These are phyloP conservation scores for Epistrophe grossulariae DNA, from an alignment of 2,888 invertebrate species.

Conservation along the genomic window DNA sequence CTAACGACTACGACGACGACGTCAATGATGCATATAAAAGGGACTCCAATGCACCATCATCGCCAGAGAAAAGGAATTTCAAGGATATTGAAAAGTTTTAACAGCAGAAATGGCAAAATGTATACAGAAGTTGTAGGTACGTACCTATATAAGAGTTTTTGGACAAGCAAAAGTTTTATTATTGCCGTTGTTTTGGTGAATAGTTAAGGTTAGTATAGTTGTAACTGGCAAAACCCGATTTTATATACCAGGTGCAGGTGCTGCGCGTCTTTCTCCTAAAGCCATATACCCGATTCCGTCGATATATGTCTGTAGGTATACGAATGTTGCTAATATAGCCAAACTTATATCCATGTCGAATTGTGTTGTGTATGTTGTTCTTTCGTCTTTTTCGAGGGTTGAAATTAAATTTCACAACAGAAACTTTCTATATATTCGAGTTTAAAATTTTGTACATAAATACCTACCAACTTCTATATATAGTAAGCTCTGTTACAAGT, in stretches of 20 bases:
- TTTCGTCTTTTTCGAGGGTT: background rate
- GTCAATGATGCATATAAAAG: constrained; percentile 54
- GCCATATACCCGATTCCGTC: background rate
- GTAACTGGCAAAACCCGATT: constrained; percentile 46
- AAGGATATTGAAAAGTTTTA: constrained; percentile 60
- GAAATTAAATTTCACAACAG: constrained; percentile 15
- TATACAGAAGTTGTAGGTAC: constrained; percentile 12
- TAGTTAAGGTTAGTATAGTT: constrained; percentile 41
- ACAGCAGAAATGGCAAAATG: background rate
- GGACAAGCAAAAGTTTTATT: constrained; percentile 58
- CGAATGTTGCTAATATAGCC: background rate
- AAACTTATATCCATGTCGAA: background rate
- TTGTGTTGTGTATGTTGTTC: background rate
- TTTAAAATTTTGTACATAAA: constrained; percentile 9
- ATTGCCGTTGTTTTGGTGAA: constrained; percentile 62
- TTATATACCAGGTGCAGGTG: constrained; percentile 31
- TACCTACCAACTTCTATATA: background rate
- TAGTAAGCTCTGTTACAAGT: constrained; percentile 39
- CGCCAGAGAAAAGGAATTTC: constrained; percentile 22
- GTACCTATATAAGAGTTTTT: constrained; percentile 49
- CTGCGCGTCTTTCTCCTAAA: constrained; percentile 39
- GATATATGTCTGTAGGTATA: background rate
- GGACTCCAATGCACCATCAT: constrained; percentile 21
- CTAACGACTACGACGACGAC: constrained; percentile 11
- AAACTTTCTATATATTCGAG: background rate